Conservation (phyloP, 2,113 vertebrate genomes). For the Sorex araneus region DNA sequence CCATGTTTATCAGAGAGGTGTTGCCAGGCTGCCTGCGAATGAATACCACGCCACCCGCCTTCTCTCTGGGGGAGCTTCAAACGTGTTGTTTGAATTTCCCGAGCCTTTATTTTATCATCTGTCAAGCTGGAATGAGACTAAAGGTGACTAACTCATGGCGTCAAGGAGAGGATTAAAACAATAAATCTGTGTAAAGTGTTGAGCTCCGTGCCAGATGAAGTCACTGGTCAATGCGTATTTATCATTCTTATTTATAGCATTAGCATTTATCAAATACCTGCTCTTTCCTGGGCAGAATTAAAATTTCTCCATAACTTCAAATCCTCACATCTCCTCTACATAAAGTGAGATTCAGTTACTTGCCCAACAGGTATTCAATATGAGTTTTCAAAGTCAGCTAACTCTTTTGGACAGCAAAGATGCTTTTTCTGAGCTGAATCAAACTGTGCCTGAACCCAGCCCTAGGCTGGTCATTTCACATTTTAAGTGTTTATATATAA, state of each 20-base stretch:
- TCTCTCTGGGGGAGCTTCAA: not conserved
- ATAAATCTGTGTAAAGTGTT: not conserved
- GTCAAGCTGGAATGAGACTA: not conserved
- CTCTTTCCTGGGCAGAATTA: constrained; percentile 21
- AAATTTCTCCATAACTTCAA: not conserved
- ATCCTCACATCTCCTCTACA: constrained; percentile 9
- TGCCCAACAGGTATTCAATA: not conserved
- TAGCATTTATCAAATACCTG: constrained; percentile 9
- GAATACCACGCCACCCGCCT: not conserved
- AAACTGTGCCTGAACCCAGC: not conserved
- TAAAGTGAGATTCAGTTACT: constrained; percentile 22
- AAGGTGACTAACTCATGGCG: not conserved
- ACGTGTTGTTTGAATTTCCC: constrained; percentile 2
- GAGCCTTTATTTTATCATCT: not conserved
- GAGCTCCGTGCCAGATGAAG: not conserved
- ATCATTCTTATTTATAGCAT: not conserved
- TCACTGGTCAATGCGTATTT: not conserved
- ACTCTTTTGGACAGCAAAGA: not conserved
- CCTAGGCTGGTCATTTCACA: not conserved
- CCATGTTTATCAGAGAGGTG: not conserved
- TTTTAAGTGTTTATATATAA: not conserved
- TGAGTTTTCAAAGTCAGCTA: constrained; percentile 29
- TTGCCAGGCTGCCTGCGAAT: not conserved
- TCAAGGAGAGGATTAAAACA: constrained; percentile 16
- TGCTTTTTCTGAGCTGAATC: constrained; percentile 32